Evolutionary conservation across 2,113 vertebrate genomes (phyloP).

Genomic region (Columba janthina): DNA sequence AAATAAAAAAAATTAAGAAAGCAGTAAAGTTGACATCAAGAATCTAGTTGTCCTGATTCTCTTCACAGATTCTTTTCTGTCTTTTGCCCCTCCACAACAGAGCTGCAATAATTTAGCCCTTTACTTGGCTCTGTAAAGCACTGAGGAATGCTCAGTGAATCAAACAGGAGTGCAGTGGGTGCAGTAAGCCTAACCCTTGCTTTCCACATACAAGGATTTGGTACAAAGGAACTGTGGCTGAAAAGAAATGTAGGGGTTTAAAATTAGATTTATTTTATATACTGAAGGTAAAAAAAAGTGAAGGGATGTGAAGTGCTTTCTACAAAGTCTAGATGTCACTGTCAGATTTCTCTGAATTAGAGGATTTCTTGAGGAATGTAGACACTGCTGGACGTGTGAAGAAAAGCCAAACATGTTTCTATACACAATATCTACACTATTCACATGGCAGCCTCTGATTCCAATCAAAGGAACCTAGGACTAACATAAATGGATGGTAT

Average conservation of each 20-base stretch:
- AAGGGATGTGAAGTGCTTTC: conserved; percentile 41
- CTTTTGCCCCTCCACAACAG: background rate
- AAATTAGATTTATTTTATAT: conserved; percentile 44
- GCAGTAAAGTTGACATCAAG: background rate
- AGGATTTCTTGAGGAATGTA: conserved; percentile 6
- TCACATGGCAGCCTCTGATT: conserved; percentile 34
- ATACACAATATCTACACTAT: background rate
- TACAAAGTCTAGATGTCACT: conserved; percentile 8
- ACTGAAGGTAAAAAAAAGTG: background rate
- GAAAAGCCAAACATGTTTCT: conserved; percentile 34
- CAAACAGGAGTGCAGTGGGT: background rate
- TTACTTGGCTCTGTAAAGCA: conserved; percentile 5
- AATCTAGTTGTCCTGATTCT: background rate
- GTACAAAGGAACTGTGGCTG: background rate
- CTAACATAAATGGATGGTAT: background rate
- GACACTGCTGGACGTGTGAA: background rate
- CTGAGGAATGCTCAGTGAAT: conserved; percentile 16
- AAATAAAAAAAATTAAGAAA: background rate
- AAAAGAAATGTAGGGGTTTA: conserved; percentile 27
- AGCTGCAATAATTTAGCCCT: background rate
- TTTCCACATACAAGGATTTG: background rate
- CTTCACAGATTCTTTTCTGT: background rate
- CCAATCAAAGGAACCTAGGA: conserved; percentile 17
- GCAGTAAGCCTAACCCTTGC: conserved; percentile 6
- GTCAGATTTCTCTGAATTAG: conserved; percentile 45